Base-by-base conservation (phyloP, 2,888 invertebrate species). In the Coenonympha arcania region DNA sequence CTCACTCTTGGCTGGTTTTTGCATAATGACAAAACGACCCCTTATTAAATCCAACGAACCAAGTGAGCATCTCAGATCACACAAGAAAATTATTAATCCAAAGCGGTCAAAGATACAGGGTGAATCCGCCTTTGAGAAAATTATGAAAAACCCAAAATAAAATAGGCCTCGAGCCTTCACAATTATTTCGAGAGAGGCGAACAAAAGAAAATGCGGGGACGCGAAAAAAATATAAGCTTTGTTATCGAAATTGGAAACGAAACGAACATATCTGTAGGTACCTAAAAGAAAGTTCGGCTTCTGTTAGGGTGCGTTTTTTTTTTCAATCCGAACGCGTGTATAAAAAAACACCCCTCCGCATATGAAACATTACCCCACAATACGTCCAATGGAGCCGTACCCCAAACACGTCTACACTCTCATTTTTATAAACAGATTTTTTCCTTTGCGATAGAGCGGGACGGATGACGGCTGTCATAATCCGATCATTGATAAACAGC, bases 171-270 rank as follows among this genome's bases (percentile, higher is more conserved):
- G 60, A 65, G 55, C 71, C 75, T 74, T 68, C 74, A 73, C 76
- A 80, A 82, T 82, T 78, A 56, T 54, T 73, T 75, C 72, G 58
- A 64, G 67, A 62, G 62, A 59, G 61, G 64, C 65, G 66, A 63
- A 75, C 71, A 73, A 76, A 75, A 71, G 65, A 68, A 73, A 58
- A 62, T 59, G 67, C 64, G 66, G 58, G 57, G 53, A 66, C 70
- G 70, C 63, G 69, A 73, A 68, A 68, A 73, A 68, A 68, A 77
- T 73, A 78, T 74, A 75, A 76, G 80, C 83, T 75, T 85, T 85
- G 85, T 85, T 84, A 84, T 86, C 81, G 80, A 79, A 85, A 85
- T 85, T 82, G 83, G 80, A 79, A 83, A 76, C 64, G 76, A 73
- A 80, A 76, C 69, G 75, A 70, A 75, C 74, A 79, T 73, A 68